Evolutionary conservation across 2,888 invertebrate species (phyloP).

Genomic region (Chironomus riparius): DNA sequence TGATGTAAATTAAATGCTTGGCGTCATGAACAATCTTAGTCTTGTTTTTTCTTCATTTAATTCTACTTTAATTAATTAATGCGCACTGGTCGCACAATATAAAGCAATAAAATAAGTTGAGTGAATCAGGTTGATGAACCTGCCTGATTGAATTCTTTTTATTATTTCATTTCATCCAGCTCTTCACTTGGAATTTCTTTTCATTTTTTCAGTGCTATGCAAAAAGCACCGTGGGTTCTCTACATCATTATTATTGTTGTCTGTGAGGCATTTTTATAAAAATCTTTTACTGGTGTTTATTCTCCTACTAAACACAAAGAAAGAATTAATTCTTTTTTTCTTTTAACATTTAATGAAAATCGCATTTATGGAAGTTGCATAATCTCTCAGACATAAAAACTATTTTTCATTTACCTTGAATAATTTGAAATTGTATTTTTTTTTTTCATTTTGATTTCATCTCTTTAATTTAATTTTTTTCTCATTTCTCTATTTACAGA

Average conservation of each 20-base stretch:
- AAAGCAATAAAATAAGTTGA: neutral
- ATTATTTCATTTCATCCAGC: neutral
- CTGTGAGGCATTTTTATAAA: neutral
- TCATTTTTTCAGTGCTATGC: neutral
- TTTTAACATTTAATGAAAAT: conserved; percentile 10
- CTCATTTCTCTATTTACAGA: conserved; percentile 50
- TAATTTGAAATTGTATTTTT: neutral
- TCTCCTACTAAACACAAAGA: neutral
- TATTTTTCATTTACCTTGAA: conserved; percentile 10
- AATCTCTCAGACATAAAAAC: conserved; percentile 14
- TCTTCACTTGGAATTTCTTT: neutral
- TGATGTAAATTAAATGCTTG: too few relatives aligned
- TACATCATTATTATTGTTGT: neutral
- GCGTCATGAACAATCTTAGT: neutral
- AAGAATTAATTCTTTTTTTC: neutral
- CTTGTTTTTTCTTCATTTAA: neutral
- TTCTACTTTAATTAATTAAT: neutral
- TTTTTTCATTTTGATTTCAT: neutral
- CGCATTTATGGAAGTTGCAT: neutral
- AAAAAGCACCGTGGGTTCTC: neutral
- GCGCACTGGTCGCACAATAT: neutral
- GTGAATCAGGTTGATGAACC: conserved; percentile 1
- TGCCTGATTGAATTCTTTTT: neutral
- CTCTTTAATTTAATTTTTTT: conserved; percentile 13
- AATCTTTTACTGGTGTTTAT: neutral